These are phyloP conservation scores for Thunnus thynnus DNA, from an alignment of 2,113 vertebrate species.

Conservation along the genomic window DNA sequence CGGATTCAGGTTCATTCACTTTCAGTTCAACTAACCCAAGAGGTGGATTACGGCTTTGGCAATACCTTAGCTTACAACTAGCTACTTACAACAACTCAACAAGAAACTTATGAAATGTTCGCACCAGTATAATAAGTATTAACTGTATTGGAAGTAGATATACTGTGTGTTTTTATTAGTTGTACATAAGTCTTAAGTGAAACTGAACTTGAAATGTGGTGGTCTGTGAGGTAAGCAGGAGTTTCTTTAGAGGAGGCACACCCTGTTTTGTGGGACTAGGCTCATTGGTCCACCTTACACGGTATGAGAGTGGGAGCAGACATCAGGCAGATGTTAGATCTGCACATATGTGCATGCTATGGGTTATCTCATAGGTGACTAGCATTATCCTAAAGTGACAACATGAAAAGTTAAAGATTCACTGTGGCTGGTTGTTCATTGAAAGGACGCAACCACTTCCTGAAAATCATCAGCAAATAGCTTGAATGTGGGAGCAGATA, in stretches of 20 bases:
- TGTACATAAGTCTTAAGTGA: background rate
- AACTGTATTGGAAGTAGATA: background rate
- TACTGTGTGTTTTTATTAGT: background rate
- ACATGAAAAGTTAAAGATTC: background rate
- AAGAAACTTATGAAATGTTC: too few relatives aligned
- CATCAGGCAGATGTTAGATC: background rate
- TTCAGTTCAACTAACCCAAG: conserved; percentile 35
- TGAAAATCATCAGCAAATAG: background rate
- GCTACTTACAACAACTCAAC: too few relatives aligned
- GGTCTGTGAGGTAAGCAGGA: too few relatives aligned
- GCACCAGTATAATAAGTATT: background rate
- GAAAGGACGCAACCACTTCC: too few relatives aligned
- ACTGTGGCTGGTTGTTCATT: background rate
- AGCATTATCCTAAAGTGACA: background rate
- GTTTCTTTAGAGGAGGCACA: too few relatives aligned
- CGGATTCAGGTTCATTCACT: conserved; percentile 44
- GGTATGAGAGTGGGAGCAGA: background rate
- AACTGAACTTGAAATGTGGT: background rate
- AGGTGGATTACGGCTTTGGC: background rate
- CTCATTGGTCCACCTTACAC: too few relatives aligned
- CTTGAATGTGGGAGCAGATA: too few relatives aligned
- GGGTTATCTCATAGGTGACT: background rate
- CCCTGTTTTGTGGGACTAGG: too few relatives aligned
- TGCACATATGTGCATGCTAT: background rate
- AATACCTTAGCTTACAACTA: background rate